Evolutionary conservation across 1,140 invertebrate genomes (phyloP).

Genomic region (Solenopsis fugax): DNA sequence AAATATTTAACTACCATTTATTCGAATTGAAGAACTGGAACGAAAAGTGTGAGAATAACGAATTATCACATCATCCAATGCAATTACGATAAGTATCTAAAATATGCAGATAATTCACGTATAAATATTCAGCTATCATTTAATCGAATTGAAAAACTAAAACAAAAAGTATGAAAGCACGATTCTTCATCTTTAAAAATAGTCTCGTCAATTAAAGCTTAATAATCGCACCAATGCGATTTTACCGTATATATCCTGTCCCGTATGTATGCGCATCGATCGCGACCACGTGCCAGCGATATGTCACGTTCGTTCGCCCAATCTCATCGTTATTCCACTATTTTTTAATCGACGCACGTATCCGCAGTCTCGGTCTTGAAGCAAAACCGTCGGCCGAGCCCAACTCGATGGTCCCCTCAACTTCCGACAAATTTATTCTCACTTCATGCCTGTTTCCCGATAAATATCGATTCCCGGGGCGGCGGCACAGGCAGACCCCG

Average conservation of each 20-base stretch:
- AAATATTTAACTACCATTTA: neutral
- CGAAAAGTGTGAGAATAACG: neutral
- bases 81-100: neutral
- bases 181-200: neutral
- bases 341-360: slow-evolving; percentile 57
- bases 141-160: neutral
- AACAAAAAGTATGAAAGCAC: neutral
- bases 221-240: neutral
- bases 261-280: neutral
- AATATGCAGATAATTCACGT: neutral
- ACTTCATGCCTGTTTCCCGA: slow-evolving; percentile 62
- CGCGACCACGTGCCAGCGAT: slow-evolving; percentile 1
- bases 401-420: slow-evolving; percentile 69
- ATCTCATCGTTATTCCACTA: slow-evolving; percentile 61
- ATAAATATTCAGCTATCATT: neutral
- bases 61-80: neutral
- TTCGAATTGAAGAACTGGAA: neutral
- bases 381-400: slow-evolving; percentile 1
- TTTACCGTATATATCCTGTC: neutral
- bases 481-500: slow-evolving; percentile 26
- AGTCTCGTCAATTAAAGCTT: neutral
- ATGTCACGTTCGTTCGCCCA: neutral
- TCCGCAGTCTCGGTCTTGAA: slow-evolving; percentile 34
- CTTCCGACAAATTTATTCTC: slow-evolving; percentile 82
- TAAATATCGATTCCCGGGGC: slow-evolving; percentile 77